These are phyloP conservation scores for Danio aesculapii DNA, from an alignment of 2,797 vertebrate species.

Conservation along the genomic window DNA sequence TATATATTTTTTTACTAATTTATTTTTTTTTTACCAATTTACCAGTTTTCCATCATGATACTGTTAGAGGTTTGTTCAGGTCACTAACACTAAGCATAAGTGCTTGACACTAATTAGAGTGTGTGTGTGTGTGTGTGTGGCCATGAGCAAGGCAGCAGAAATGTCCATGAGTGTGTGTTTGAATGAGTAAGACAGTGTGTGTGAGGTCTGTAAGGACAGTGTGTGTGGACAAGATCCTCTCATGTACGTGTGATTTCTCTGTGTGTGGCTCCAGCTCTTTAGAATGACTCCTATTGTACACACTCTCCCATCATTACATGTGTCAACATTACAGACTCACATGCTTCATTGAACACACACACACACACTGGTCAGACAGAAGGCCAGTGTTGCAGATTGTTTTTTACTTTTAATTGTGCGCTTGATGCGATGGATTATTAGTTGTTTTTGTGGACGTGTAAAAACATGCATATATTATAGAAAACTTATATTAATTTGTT, in stretches of 20 bases:
- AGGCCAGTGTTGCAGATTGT: slow-evolving; percentile 1
- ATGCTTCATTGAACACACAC: slow-evolving; percentile 65
- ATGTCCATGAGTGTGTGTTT: slow-evolving; percentile 11
- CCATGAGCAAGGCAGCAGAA: slow-evolving; percentile 21
- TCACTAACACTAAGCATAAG: background rate
- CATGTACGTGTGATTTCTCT: slow-evolving; percentile 80
- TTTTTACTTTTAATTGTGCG: slow-evolving; percentile 1
- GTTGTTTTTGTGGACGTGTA: background rate
- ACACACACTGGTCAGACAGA: slow-evolving; percentile 13
- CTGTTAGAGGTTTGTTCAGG: background rate
- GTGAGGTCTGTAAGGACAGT: slow-evolving; percentile 56
- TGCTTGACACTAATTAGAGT: background rate
- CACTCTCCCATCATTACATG: slow-evolving; percentile 76
- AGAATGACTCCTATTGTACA: slow-evolving; percentile 75
- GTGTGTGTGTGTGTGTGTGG: slow-evolving; percentile 33
- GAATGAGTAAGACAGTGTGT: slow-evolving; percentile 37
- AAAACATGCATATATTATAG: background rate
- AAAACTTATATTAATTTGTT: background rate
- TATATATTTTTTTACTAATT: too few relatives aligned
- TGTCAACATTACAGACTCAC: slow-evolving; percentile 74
- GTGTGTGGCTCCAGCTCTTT: slow-evolving; percentile 76
- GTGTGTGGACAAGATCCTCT: slow-evolving; percentile 57
- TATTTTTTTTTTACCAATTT: too few relatives aligned
- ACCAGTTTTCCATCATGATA: too few relatives aligned
- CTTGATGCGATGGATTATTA: background rate